A percentile compares a stretch with the other conserved stretches of the same genome.
phyloP scores from a whole-genome alignment of 2,888 invertebrate species.

The Hololepta plana region DNA sequence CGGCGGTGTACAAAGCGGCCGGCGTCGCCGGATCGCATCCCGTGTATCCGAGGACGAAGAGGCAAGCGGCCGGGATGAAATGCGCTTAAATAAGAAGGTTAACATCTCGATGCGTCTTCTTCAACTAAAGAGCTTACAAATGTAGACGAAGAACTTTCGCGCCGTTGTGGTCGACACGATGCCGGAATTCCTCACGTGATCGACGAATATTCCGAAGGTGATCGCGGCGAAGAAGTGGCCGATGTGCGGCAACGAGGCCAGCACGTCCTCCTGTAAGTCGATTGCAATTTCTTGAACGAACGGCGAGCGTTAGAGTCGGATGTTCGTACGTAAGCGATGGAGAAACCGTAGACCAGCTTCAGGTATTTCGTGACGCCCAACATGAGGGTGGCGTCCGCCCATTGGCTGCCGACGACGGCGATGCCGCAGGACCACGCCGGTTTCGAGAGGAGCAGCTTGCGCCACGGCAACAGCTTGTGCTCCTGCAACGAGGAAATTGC shows the following conservation, averaged over 20 bases:
- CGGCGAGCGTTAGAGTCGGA: neutral
- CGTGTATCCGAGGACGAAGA: slow-evolving; percentile 39
- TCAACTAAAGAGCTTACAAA: slow-evolving; percentile 25
- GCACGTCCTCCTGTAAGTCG: slow-evolving; percentile 30
- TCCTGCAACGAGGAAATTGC: slow-evolving; percentile 16
- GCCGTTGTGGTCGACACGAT: slow-evolving; percentile 37
- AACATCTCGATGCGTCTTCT: no score
- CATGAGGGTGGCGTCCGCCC: slow-evolving; percentile 39
- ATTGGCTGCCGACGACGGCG: slow-evolving; percentile 38
- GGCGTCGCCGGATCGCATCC: slow-evolving; percentile 38
- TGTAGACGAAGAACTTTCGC: slow-evolving; percentile 36
- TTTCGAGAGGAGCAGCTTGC: slow-evolving; percentile 32
- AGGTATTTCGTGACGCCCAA: slow-evolving; percentile 38
- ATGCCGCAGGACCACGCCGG: slow-evolving; percentile 40
- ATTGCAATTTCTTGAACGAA: neutral
- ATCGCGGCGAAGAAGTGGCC: slow-evolving; percentile 37
- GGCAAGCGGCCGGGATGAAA: slow-evolving; percentile 35
- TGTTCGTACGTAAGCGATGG: slow-evolving; percentile 32
- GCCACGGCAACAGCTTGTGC: slow-evolving; percentile 31
- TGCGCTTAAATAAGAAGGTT: slow-evolving; percentile 30
- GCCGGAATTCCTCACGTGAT: slow-evolving; percentile 33
- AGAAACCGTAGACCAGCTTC: slow-evolving; percentile 37
- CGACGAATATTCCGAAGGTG: slow-evolving; percentile 35
- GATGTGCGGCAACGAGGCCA: slow-evolving; percentile 35
- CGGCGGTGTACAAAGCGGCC: slow-evolving; percentile 36